Evolutionary conservation across 2,113 vertebrate species (phyloP).

Genomic region (Oxyruncus cristatus): DNA sequence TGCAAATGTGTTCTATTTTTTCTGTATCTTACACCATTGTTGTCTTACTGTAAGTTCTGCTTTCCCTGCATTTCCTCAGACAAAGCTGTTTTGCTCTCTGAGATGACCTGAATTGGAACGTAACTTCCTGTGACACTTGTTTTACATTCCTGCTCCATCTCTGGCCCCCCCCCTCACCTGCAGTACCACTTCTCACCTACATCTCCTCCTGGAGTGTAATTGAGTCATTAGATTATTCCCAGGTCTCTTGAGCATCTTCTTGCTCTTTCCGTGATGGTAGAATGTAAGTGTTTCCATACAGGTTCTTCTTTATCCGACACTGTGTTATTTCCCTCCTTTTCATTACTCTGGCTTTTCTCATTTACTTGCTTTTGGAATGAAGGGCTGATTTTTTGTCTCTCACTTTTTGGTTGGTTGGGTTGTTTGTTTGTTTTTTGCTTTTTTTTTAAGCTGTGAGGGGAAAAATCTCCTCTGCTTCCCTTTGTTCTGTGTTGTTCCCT

Average conservation of each 20-base stretch:
- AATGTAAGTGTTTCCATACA: background rate
- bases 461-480: background rate
- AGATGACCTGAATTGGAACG: background rate
- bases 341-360: background rate
- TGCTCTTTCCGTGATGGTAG: background rate
- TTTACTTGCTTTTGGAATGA: background rate
- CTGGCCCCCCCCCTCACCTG: background rate
- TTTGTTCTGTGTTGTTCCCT: background rate
- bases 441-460: background rate
- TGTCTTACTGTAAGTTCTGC: background rate
- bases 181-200: background rate
- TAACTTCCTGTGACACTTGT: background rate
- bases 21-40: background rate
- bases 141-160: background rate
- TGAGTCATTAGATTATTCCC: background rate
- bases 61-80: background rate
- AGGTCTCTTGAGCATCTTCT: background rate
- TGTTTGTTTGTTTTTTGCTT: too few relatives aligned
- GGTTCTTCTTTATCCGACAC: background rate
- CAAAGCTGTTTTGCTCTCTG: background rate
- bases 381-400: background rate
- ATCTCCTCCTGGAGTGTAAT: background rate
- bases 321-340: background rate
- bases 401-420: too few relatives aligned
- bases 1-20: background rate